Evolutionary conservation across 2,888 invertebrate genomes (phyloP).

Genomic region (Platycnemis pennipes): DNA sequence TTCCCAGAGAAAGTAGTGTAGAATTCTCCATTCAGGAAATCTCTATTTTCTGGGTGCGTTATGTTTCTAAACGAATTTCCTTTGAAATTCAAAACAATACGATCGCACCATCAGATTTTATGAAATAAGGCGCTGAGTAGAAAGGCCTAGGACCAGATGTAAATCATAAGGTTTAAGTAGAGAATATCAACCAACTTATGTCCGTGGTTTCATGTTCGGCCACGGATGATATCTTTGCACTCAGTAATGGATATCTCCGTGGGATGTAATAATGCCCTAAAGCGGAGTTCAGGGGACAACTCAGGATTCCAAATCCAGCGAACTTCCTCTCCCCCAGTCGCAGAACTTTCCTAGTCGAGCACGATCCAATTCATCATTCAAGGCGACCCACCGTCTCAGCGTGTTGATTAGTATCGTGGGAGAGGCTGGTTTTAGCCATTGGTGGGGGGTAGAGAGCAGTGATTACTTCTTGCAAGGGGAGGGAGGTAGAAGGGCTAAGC

Average conservation of each 20-base stretch:
- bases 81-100: too few relatives aligned
- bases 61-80: too few relatives aligned
- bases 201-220: not conserved
- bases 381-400: not conserved
- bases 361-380: not conserved
- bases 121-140: too few relatives aligned
- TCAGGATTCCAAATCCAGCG: not conserved
- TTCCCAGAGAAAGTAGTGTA: too few relatives aligned
- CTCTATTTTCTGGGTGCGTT: too few relatives aligned
- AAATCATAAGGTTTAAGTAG: too few relatives aligned
- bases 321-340: not conserved
- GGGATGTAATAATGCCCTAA: not conserved
- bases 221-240: not conserved
- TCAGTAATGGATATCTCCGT: not conserved
- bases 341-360: not conserved
- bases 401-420: not conserved
- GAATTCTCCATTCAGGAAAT: too few relatives aligned
- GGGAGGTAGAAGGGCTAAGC: not conserved
- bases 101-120: too few relatives aligned
- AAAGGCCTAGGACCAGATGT: too few relatives aligned
- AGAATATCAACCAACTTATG: too few relatives aligned
- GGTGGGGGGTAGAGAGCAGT: not conserved
- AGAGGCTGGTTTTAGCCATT: not conserved
- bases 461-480: not conserved
- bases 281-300: not conserved